phyloP scores from a whole-genome alignment of 2,113 vertebrate species.

The Speoplatyrhinus poulsoni region DNA sequence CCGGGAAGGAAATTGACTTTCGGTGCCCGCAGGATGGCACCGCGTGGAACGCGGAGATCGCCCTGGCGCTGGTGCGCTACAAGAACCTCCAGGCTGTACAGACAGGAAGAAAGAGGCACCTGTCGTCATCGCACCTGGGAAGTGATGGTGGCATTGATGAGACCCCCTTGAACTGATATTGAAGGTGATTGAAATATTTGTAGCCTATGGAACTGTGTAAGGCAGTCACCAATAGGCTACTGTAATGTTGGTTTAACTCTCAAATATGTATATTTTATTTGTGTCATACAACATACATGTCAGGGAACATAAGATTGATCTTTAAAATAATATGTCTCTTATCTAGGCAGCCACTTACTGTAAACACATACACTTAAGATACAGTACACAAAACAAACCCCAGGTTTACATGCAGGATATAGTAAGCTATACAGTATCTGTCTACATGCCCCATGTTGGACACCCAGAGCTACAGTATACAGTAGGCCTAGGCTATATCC shows the following conservation, averaged over 20 bases:
- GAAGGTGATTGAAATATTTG: conserved; percentile 6
- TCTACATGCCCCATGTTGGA: neutral
- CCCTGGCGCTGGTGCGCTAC: conserved; percentile 89
- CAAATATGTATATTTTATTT: neutral
- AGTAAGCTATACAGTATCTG: too few species aligned
- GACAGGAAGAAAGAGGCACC: conserved; percentile 81
- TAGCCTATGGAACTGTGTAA: too few species aligned
- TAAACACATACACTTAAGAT: conserved; percentile 35
- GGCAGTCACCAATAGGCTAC: too few species aligned
- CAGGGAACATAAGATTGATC: conserved; percentile 20
- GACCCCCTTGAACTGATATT: conserved; percentile 38
- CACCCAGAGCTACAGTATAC: neutral
- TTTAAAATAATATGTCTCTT: conserved; percentile 69
- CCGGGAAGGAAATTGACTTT: conserved; percentile 90
- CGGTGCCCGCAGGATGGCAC: conserved; percentile 87
- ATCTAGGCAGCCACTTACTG: conserved; percentile 54
- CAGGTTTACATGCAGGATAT: neutral
- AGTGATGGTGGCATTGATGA: conserved; percentile 65
- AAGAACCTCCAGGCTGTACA: conserved; percentile 91
- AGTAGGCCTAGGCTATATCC: neutral
- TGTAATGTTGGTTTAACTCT: too few species aligned
- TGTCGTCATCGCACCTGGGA: conserved; percentile 56
- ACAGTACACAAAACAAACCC: neutral
- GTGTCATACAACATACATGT: neutral
- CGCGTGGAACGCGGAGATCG: conserved; percentile 90